These are phyloP conservation scores for Oncorhynchus gorbuscha DNA, from an alignment of 2,113 vertebrate species.

Conservation along the genomic window DNA sequence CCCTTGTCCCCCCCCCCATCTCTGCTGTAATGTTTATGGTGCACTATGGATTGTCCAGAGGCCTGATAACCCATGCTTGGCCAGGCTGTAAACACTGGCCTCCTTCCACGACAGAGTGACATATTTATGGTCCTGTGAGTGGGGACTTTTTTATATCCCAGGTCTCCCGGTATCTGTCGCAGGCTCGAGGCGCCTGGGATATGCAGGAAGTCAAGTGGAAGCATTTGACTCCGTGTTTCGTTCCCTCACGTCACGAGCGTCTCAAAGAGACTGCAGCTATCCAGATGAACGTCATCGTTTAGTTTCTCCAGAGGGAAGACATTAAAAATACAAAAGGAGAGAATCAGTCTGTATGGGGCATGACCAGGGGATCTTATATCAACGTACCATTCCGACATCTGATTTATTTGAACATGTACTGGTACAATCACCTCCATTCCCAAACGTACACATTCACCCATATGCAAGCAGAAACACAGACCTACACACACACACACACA, in stretches of 20 bases:
- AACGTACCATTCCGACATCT: too few species aligned
- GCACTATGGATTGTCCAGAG: too few species aligned
- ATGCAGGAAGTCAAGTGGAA: not conserved
- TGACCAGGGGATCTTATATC: too few species aligned
- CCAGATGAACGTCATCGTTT: not conserved
- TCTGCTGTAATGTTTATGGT: too few species aligned
- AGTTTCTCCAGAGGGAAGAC: too few species aligned
- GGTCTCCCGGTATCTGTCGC: not conserved
- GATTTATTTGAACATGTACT: too few species aligned
- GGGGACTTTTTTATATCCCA: not conserved
- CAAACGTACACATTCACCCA: not conserved
- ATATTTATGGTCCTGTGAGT: not conserved
- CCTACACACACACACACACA: too few species aligned
- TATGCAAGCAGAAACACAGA: too few species aligned
- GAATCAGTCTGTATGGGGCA: too few species aligned
- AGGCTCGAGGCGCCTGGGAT: not conserved
- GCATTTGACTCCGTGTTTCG: not conserved
- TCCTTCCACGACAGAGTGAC: not conserved
- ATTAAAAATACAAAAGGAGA: too few species aligned
- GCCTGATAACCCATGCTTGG: not conserved
- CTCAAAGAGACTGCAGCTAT: not conserved
- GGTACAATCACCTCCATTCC: too few species aligned
- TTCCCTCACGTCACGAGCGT: not conserved
- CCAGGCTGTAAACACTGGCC: not conserved
- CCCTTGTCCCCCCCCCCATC: too few species aligned